Evolutionary conservation across 2,888 invertebrate species (phyloP), one percentile per base, ranked within the genome.

Genomic region (Pemphredon lugubris): DNA sequence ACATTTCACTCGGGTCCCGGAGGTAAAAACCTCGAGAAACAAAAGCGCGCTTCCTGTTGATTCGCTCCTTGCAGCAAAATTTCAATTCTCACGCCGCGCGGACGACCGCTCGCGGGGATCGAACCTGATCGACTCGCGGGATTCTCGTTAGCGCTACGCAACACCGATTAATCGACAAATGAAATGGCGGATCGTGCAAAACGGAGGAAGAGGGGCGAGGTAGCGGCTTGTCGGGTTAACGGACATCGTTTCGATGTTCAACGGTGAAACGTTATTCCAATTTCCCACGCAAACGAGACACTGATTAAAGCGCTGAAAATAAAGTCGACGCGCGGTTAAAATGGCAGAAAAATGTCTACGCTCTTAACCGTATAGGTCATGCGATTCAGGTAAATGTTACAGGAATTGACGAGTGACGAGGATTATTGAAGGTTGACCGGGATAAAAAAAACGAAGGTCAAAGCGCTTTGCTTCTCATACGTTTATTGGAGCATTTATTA

Each of bases 381-480:
- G 32, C 53, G 45, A 42, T 21, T 44, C 51, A 45, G 45, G 66
- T 60, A 60, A 66, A 66, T 60, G 60, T 66, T 66, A 53, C 51
- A 59, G 44, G 53, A 53, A 60, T n/a, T 51, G 59, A 53, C n/a
- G 26, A 48, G 21, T 37, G 13, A 23, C 42, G 32, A 18, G 45
- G 21, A 40, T 47, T 66, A 53, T 40, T 45, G 66, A 66, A 60
- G 51, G 66, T 37, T 66, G 47, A 47, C 13, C 14, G 30, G 53
- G 60, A 60, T 59, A 66, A 59, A 66, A n/a, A 66, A 44, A 59
- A 51, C 26, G 51, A 65, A 44, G 45, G 51, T 65, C 44, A 65
- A 51, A 58, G 58, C 23, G 58, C 20, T 23, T 20, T n/a, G 23
- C 6, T 30, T 34, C 13, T 21, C 20, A 20, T 55, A 44, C 23